phyloP scores from a whole-genome alignment of 1,140 invertebrate genomes.

The Ostrea edulis region DNA sequence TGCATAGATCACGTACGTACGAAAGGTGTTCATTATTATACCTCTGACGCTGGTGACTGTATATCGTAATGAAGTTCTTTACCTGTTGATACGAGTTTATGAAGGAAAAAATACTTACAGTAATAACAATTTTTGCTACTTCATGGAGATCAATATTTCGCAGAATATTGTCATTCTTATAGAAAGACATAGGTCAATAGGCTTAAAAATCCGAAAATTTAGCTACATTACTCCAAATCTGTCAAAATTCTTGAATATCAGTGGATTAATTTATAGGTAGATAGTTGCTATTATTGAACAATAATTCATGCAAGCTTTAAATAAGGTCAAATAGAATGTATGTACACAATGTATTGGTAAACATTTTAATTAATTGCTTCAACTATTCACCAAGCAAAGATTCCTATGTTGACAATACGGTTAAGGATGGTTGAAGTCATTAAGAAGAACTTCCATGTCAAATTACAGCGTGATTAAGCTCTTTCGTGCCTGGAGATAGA shows the following conservation, averaged over 20 bases:
- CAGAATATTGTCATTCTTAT: too few relatives aligned
- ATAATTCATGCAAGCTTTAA: background rate
- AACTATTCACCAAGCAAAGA: background rate
- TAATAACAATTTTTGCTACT: too few relatives aligned
- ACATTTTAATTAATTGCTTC: constrained; percentile 2
- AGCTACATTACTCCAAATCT: background rate
- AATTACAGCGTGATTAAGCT: constrained; percentile 12
- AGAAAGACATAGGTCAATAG: too few relatives aligned
- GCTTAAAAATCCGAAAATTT: too few relatives aligned
- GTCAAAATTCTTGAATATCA: background rate
- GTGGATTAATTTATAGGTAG: background rate
- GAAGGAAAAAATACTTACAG: too few relatives aligned
- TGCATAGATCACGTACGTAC: too few relatives aligned
- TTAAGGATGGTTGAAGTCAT: background rate
- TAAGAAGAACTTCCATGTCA: background rate
- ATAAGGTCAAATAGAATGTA: background rate
- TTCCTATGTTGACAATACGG: constrained; percentile 9
- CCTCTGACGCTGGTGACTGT: too few relatives aligned
- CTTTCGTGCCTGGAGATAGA: background rate
- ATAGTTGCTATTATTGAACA: background rate
- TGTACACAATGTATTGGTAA: constrained; percentile 5
- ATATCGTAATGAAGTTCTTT: too few relatives aligned
- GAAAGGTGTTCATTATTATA: too few relatives aligned
- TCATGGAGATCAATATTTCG: too few relatives aligned
- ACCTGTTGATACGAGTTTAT: too few relatives aligned